A percentile compares a stretch with the other conserved stretches of the same genome.
These are phyloP conservation scores for Chrysomela aeneicollis DNA, from an alignment of 2,888 invertebrate species.

Conservation along the genomic window DNA sequence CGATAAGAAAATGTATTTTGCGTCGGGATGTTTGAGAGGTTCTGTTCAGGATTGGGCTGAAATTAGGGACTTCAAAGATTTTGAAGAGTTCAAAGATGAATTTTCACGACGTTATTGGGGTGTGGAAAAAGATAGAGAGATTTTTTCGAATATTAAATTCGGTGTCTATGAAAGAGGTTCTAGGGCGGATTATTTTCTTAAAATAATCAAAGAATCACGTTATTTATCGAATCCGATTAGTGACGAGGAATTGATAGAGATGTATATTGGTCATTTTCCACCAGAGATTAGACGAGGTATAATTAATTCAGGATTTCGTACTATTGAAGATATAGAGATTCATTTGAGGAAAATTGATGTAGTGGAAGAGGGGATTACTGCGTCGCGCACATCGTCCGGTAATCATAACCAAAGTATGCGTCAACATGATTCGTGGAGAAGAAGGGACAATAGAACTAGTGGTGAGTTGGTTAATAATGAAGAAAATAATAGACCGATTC, in stretches of 20 bases:
- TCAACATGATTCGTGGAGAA: too few relatives aligned
- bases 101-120: conserved; percentile 27
- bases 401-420: too few relatives aligned
- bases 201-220: conserved; percentile 15
- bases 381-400: too few relatives aligned
- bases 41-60: conserved; percentile 27
- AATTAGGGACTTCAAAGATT: conserved; percentile 21
- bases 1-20: conserved; percentile 16
- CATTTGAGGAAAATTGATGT: conserved; percentile 20
- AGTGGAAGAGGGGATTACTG: too few relatives aligned
- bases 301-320: conserved; percentile 16
- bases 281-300: conserved; percentile 21
- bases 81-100: conserved; percentile 16
- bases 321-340: conserved; percentile 20
- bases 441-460: too few relatives aligned
- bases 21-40: conserved; percentile 24
- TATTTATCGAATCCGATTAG: conserved; percentile 14
- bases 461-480: too few relatives aligned
- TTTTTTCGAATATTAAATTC: conserved; percentile 23
- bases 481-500: too few relatives aligned
- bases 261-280: conserved; percentile 21
- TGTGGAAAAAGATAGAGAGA: conserved; percentile 27
- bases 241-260: conserved; percentile 17
- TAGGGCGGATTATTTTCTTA: conserved; percentile 28
- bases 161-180: conserved; percentile 23